Percentiles rank a stretch among this genome's conserved stretches.
These are phyloP conservation scores for Zonitis immaculata DNA, from an alignment of 2,888 invertebrate genomes.

Conservation along the genomic window DNA sequence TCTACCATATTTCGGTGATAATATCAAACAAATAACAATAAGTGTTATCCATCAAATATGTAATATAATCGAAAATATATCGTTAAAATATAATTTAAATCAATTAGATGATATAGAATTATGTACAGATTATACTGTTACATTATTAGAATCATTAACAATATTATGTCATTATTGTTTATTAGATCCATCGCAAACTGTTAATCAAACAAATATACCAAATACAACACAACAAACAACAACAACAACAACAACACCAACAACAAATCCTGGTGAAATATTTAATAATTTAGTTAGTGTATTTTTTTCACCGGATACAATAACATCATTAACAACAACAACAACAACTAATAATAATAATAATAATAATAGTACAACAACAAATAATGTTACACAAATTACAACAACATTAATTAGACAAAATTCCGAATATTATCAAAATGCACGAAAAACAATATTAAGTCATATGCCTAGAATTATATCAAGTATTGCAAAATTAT, in stretches of 20 bases:
- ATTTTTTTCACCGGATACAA: slow-evolving; percentile 61
- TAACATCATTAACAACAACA: slow-evolving; percentile 24
- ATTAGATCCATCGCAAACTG: slow-evolving; percentile 56
- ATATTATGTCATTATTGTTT: slow-evolving; percentile 76
- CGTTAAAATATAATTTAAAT: slow-evolving; percentile 43
- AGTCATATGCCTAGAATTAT: slow-evolving; percentile 77
- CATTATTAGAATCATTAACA: slow-evolving; percentile 72
- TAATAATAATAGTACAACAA: too few relatives aligned
- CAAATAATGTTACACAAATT: neutral
- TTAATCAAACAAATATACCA: slow-evolving; percentile 40
- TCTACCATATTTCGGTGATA: slow-evolving; percentile 72
- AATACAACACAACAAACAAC: slow-evolving; percentile 11
- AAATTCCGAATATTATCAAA: slow-evolving; percentile 47
- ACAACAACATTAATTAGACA: slow-evolving; percentile 30
- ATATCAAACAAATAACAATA: slow-evolving; percentile 70
- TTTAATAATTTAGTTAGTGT: slow-evolving; percentile 77
- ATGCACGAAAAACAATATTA: slow-evolving; percentile 68
- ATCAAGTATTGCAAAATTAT: slow-evolving; percentile 71
- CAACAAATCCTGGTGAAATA: slow-evolving; percentile 64
- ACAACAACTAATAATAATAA: too few relatives aligned
- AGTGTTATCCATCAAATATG: slow-evolving; percentile 76
- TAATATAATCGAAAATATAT: slow-evolving; percentile 63
- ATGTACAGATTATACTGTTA: slow-evolving; percentile 74
- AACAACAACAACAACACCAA: slow-evolving; percentile 49
- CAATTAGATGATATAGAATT: slow-evolving; percentile 50